Evolutionary conservation across 2,797 vertebrate genomes (phyloP).

Genomic region (Xenentodon cancila): DNA sequence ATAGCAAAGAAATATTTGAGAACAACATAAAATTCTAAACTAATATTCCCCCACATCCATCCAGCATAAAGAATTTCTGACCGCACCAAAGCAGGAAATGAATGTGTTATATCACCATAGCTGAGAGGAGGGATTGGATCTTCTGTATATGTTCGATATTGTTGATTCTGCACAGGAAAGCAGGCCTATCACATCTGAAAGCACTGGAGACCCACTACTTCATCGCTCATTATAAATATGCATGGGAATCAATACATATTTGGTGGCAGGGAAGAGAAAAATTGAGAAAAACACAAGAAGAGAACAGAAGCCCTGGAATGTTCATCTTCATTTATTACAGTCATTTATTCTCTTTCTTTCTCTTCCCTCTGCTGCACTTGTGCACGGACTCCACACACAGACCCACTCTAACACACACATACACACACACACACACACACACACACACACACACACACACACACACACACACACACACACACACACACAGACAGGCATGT

Average conservation of each 20-base stretch:
- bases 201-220: conserved; percentile 66
- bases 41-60: conserved; percentile 20
- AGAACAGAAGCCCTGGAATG: conserved; percentile 63
- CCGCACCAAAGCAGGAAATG: conserved; percentile 31
- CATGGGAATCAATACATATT: conserved; percentile 80
- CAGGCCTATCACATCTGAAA: conserved; percentile 71
- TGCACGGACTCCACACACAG: conserved; percentile 2
- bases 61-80: conserved; percentile 18
- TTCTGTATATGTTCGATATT: conserved; percentile 57
- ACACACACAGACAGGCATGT: not conserved
- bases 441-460: not conserved
- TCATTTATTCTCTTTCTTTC: conserved; percentile 69
- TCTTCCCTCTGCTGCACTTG: conserved; percentile 40
- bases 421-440: not conserved
- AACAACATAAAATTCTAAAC: conserved; percentile 25
- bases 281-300: conserved; percentile 63
- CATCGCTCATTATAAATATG: conserved; percentile 78
- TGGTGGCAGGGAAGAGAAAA: conserved; percentile 66
- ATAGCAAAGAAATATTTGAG: conserved; percentile 14
- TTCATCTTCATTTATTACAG: conserved; percentile 79
- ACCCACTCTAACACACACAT: too few species aligned
- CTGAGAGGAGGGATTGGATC: conserved; percentile 50
- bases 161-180: conserved; percentile 66
- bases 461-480: not conserved
- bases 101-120: conserved; percentile 62